A percentile compares a stretch with the other conserved stretches of the same genome.
Conservation (phyloP, 2,888 invertebrate species). For the Myathropa florea region DNA sequence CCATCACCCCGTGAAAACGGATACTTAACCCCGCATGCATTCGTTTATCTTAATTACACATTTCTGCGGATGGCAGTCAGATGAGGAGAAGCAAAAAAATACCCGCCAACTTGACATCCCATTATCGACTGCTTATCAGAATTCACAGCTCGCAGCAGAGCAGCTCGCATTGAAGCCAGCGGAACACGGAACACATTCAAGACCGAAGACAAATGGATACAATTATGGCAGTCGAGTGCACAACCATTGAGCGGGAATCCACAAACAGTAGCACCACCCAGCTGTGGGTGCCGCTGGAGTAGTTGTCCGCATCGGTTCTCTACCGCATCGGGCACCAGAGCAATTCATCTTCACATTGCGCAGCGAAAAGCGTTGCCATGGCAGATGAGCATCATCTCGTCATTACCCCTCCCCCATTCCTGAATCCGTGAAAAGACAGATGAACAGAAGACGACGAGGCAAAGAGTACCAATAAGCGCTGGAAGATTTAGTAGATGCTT, state of each 20-base stretch:
- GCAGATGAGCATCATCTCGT: slow-evolving; percentile 49
- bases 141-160: slow-evolving; percentile 50
- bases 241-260: slow-evolving; percentile 2
- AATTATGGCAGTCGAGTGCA: slow-evolving; percentile 33
- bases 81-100: background rate
- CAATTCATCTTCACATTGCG: slow-evolving; percentile 43
- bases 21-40: slow-evolving; percentile 43
- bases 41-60: slow-evolving; percentile 52
- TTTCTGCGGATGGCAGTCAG: background rate
- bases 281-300: slow-evolving; percentile 19
- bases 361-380: slow-evolving; percentile 15
- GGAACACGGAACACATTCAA: background rate
- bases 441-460: background rate
- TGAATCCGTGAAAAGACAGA: background rate
- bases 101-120: slow-evolving; percentile 31
- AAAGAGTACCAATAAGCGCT: slow-evolving; percentile 26
- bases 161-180: background rate
- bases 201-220: slow-evolving; percentile 3
- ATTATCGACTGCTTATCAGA: slow-evolving; percentile 62
- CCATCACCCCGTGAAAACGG: slow-evolving; percentile 9
- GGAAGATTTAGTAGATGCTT: slow-evolving; percentile 43
- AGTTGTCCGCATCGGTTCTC: slow-evolving; percentile 39
- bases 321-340: background rate
- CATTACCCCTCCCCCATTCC: background rate
- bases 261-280: slow-evolving; percentile 35